Percentiles rank a stretch among this genome's conserved stretches.
Evolutionary conservation across 2,797 vertebrate species (phyloP).

Genomic region (Leptodactylus fallax): DNA sequence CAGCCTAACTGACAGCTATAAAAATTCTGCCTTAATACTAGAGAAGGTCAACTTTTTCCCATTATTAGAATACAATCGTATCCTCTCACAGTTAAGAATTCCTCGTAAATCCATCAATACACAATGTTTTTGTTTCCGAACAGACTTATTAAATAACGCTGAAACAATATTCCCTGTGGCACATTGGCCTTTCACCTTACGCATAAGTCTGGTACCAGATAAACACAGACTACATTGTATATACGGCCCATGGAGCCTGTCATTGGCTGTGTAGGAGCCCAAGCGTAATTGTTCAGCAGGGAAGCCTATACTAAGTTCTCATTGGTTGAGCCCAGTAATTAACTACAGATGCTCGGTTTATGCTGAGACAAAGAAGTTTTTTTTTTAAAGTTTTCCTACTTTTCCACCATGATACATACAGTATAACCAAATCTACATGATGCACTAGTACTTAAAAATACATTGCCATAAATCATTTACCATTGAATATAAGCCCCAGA

Average conservation of each 20-base stretch:
- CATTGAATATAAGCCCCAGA: too few species aligned
- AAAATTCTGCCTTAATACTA: neutral
- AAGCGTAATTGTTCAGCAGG: slow-evolving; percentile 5
- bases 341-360: neutral
- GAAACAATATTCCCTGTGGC: slow-evolving; percentile 39
- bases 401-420: too few species aligned
- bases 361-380: slow-evolving; percentile 14
- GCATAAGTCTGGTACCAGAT: slow-evolving; percentile 24
- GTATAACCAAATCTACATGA: neutral
- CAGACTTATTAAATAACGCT: slow-evolving; percentile 37
- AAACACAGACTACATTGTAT: slow-evolving; percentile 50
- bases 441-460: neutral
- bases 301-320: neutral
- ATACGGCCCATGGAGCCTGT: neutral
- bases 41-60: neutral
- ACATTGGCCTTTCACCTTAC: slow-evolving; percentile 36
- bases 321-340: slow-evolving; percentile 35
- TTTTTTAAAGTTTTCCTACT: neutral
- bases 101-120: neutral
- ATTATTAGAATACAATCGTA: neutral
- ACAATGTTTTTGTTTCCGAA: slow-evolving; percentile 38
- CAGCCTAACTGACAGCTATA: neutral
- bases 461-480: too few species aligned
- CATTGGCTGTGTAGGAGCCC: slow-evolving; percentile 3
- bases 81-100: neutral